Evolutionary conservation across 2,797 vertebrate species (phyloP).

Genomic region (Myotis myotis): DNA sequence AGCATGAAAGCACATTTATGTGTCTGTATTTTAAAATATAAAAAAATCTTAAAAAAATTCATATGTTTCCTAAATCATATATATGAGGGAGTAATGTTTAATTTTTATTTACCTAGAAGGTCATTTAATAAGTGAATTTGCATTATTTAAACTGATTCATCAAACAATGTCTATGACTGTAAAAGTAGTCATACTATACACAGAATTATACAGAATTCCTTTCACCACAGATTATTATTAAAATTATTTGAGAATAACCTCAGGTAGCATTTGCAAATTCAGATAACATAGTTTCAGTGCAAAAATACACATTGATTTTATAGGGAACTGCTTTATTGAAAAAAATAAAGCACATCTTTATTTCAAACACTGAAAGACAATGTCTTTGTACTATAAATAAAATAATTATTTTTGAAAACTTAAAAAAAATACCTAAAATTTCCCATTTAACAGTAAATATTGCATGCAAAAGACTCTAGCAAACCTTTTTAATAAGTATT

Average conservation of each 20-base stretch:
- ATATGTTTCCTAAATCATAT: not conserved
- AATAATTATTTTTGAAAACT: not conserved
- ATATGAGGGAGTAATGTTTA: not conserved
- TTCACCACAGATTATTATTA: not conserved
- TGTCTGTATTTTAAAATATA: not conserved
- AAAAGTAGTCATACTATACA: not conserved
- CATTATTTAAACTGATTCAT: not conserved
- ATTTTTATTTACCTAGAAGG: not conserved
- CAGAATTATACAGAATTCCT: not conserved
- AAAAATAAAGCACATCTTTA: constrained; percentile 18
- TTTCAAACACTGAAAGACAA: not conserved
- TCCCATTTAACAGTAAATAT: constrained; percentile 23
- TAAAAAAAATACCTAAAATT: not conserved
- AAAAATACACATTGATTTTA: not conserved
- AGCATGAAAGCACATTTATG: not conserved
- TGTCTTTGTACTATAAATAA: not conserved
- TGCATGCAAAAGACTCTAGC: constrained; percentile 49
- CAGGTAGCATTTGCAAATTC: constrained; percentile 35
- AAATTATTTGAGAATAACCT: not conserved
- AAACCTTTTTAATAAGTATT: constrained; percentile 7
- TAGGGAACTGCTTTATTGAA: not conserved
- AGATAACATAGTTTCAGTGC: accelerated
- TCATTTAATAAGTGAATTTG: not conserved
- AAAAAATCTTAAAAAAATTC: constrained; percentile 18
- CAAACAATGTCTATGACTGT: not conserved